Percentiles rank a stretch among this genome's conserved stretches.
Evolutionary conservation across 2,888 invertebrate species (phyloP).

Genomic region (Mylabris sibirica): DNA sequence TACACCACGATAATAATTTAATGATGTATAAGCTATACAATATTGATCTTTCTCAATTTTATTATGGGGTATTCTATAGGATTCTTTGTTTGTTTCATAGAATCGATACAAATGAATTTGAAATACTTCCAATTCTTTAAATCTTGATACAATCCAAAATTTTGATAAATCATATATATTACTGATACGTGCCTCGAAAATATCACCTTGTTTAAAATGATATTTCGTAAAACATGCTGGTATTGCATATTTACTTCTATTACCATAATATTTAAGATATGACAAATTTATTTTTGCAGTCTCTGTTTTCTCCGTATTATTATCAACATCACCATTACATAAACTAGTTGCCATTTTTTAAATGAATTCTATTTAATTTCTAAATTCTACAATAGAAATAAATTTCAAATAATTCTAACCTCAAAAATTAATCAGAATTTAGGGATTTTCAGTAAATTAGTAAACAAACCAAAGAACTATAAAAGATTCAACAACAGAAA

Average conservation of each 20-base stretch:
- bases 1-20: slow-evolving; percentile 24
- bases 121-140: slow-evolving; percentile 23
- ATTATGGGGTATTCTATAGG: slow-evolving; percentile 21
- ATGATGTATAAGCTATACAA: slow-evolving; percentile 17
- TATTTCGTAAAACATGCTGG: slow-evolving; percentile 23
- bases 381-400: not conserved
- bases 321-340: not conserved
- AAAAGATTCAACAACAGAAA: not conserved
- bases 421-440: not conserved
- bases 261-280: slow-evolving; percentile 17
- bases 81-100: slow-evolving; percentile 17
- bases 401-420: not conserved
- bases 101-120: slow-evolving; percentile 21
- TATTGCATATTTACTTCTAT: not conserved
- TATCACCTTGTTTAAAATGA: slow-evolving; percentile 18
- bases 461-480: not conserved
- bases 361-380: not conserved
- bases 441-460: not conserved
- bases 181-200: slow-evolving; percentile 12
- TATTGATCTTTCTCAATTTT: slow-evolving; percentile 20
- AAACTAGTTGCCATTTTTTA: not conserved
- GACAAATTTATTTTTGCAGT: not conserved
- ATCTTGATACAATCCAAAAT: slow-evolving; percentile 28
- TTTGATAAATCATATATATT: slow-evolving; percentile 30
- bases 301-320: not conserved